These are phyloP conservation scores for Danio rerio DNA, from an alignment of 2,113 vertebrate genomes.

Conservation along the genomic window DNA sequence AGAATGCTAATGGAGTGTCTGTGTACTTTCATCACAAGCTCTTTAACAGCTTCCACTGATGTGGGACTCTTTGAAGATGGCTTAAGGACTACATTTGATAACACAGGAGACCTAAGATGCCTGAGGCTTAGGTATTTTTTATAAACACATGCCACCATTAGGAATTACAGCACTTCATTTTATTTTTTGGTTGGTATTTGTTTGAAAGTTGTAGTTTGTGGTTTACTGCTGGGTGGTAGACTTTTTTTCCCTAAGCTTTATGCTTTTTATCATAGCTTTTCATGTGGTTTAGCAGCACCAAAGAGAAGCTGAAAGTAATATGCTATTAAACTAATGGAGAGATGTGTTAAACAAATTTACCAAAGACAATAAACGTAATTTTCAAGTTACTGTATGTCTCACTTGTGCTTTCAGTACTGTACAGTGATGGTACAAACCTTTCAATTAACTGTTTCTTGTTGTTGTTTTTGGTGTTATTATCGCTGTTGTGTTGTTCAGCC, in stretches of 20 bases:
- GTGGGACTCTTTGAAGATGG: slow-evolving; percentile 36
- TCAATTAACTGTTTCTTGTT: neutral
- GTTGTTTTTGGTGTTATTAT: neutral
- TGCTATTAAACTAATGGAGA: neutral
- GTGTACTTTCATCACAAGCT: slow-evolving; percentile 42
- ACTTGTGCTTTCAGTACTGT: neutral
- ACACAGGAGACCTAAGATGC: slow-evolving; percentile 28
- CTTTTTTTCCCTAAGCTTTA: neutral
- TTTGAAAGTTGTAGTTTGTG: neutral
- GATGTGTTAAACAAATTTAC: neutral
- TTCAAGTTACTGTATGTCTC: neutral
- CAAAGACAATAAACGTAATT: neutral
- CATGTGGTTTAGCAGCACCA: neutral
- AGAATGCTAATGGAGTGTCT: slow-evolving; percentile 17
- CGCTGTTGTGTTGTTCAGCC: neutral
- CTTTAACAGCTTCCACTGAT: slow-evolving; percentile 36
- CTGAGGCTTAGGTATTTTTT: neutral
- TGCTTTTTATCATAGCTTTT: neutral
- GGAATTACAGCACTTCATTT: neutral
- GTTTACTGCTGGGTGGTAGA: neutral
- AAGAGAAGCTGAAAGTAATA: neutral
- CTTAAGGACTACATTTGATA: slow-evolving; percentile 22
- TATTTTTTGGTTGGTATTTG: neutral
- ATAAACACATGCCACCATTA: slow-evolving; percentile 3
- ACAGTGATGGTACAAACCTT: neutral